Base-by-base conservation (phyloP, 2,113 vertebrate genomes). In the Misgurnus anguillicaudatus region DNA sequence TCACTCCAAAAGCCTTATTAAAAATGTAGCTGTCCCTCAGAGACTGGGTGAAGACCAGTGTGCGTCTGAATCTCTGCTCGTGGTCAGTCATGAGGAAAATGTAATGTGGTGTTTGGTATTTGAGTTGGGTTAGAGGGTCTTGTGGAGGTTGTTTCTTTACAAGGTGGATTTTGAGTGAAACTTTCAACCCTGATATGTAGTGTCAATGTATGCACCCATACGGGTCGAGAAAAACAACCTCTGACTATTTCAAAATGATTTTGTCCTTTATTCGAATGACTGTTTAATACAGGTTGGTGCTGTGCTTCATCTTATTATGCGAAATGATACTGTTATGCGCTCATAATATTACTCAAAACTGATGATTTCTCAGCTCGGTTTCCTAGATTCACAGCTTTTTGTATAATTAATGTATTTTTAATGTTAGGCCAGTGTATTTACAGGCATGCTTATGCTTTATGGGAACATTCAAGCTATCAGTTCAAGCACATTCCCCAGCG, bases 1-100 rank as follows among this genome's bases (percentile, higher is more conserved):
- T 83, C 63, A 80, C 70, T 84, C 69, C 74, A 77, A 83, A 80
- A 78, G 21, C 9, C 78, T 78, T 74, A 84, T 84, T 68, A 80
- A 84, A 84, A 80, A 80, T 80, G 11, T 58, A 84, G 45, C 53
- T 31, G 45, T 21, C 78, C 74, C 74, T 74, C 36, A 67, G 53
- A 63, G 55, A 77, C 60, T 68, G 63, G 57, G 64, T 55, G 58
- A 69, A 47, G 67, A 36, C 19, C 36, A 63, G 58, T 58, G 61
- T 58, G 61, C 42, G 78, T 55, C 47, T 78, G 66, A 70, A 61
- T 70, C 65, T 19, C 47, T 55, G 60, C 61, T 70, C 38, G 60
- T 65, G 68, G 78, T 73, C 67, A 80, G 47, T 73, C 78, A 80
- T 57, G 61, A 66, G 48, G 36, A 57, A 66, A 64, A 65, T 58